Evolutionary conservation across 2,888 invertebrate genomes (phyloP), one percentile per base, ranked within the genome.

Genomic region (Hedychridium roseum): DNA sequence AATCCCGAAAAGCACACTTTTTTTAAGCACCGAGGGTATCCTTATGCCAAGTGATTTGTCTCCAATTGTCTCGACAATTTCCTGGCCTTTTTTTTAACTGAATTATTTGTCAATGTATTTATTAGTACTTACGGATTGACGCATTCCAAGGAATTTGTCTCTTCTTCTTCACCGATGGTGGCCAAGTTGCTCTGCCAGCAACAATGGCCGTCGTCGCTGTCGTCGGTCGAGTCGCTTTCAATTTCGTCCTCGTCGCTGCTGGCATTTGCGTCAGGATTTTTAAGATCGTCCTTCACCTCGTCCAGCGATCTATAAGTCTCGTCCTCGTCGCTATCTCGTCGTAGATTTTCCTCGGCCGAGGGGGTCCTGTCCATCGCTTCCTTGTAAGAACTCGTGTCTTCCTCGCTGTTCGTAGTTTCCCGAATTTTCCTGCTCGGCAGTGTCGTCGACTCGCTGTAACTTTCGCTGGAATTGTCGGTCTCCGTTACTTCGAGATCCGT

Each of bases 161-260:
- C 88, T 65, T 88, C 88, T 56, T 86, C 83, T 76, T 88, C 89
- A 12, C 88, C 88, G 58, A 89, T 89, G 16, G 89, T 88, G 37
- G 87, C 87, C 37, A 89, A 80, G 54, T 75, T 74, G 39, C 73
- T 76, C 37, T 75, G 75, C 76, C 76, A 76, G 36, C 76, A 76
- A 46, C 74, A 76, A 59, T 75, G 73, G 23, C 63, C 71, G 5
- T 81, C 71, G 45, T 70, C 71, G 54, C 71, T 74, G 7, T 81
- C 74, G 7, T 73, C 71, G 39, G 66, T 82, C 79, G 84, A 65
- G 74, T 83, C 73, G 79, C 83, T 76, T 79, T 84, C 48, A 78
- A 78, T 45, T 79, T 44, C 52, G 1, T 57, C 45, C 3, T 51
- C 54, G 7, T 47, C 53, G 4, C 34, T 17, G 1, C 44, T 35